Conservation (phyloP, 2,797 vertebrate species). For the Girardinus metallicus region DNA sequence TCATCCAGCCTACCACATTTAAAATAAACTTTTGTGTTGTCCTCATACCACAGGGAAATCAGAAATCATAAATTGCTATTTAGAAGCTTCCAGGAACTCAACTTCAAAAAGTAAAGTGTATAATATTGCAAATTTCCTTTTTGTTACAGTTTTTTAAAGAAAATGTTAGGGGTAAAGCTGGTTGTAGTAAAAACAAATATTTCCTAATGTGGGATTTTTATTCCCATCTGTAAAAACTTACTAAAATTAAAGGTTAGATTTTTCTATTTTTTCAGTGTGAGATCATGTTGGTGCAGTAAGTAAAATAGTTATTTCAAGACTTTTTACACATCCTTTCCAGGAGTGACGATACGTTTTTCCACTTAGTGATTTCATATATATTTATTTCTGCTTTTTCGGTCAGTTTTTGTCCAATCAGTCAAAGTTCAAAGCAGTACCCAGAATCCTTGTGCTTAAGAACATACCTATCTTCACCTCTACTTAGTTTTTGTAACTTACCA, state of each 20-base stretch:
- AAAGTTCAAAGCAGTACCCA: not conserved
- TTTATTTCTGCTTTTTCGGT: not conserved
- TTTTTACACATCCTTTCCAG: not conserved
- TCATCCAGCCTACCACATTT: not conserved
- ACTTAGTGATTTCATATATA: not conserved
- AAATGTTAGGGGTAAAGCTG: not conserved
- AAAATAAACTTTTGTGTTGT: not conserved
- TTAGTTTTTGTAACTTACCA: conserved; percentile 65
- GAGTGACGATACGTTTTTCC: not conserved
- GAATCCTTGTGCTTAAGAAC: conserved; percentile 16
- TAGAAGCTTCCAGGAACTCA: not conserved
- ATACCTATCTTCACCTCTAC: conserved; percentile 32
- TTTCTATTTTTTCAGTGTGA: not conserved
- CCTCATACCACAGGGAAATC: not conserved
- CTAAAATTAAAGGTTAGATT: not conserved
- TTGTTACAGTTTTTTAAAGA: not conserved
- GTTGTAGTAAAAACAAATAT: not conserved
- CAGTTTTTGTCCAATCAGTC: not conserved
- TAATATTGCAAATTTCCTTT: not conserved
- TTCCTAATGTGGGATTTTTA: not conserved
- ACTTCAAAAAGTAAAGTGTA: not conserved
- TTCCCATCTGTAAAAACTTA: not conserved
- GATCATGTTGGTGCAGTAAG: not conserved
- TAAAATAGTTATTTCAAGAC: not conserved
- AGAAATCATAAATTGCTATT: not conserved